Percentiles rank a stretch among this genome's conserved stretches.
These are phyloP conservation scores for Lordiphosa mommai DNA, from an alignment of 1,140 invertebrate species.

Conservation along the genomic window DNA sequence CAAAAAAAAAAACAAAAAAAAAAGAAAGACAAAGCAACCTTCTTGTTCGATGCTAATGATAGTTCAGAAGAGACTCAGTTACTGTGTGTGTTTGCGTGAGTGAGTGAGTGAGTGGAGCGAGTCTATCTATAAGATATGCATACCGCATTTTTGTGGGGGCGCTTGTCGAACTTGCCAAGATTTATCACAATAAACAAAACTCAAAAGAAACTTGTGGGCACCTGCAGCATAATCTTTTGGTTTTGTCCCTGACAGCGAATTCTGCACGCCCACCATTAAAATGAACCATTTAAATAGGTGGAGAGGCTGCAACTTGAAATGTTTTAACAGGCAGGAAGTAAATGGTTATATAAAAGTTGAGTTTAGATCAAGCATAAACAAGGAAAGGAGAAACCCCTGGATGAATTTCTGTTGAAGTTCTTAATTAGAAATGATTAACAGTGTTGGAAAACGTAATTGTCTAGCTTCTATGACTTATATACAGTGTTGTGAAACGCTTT, in stretches of 20 bases:
- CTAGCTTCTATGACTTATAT: too few relatives aligned
- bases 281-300: too few relatives aligned
- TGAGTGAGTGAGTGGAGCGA: neutral
- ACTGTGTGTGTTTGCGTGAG: neutral
- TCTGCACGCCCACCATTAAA: conserved; percentile 4
- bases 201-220: conserved; percentile 21
- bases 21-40: conserved; percentile 56
- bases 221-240: conserved; percentile 7
- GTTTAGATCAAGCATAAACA: too few relatives aligned
- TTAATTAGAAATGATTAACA: too few relatives aligned
- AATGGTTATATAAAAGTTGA: too few relatives aligned
- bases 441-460: too few relatives aligned
- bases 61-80: conserved; percentile 27
- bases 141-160: conserved; percentile 7
- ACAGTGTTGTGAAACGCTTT: too few relatives aligned
- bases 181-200: neutral
- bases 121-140: conserved; percentile 8
- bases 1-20: too few relatives aligned
- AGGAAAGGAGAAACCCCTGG: too few relatives aligned
- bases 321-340: too few relatives aligned
- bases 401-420: too few relatives aligned
- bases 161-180: neutral
- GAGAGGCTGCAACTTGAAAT: too few relatives aligned
- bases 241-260: conserved; percentile 26
- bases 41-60: conserved; percentile 58